Base-by-base conservation (phyloP, 2,797 vertebrate species). In the Masticophis lateralis region DNA sequence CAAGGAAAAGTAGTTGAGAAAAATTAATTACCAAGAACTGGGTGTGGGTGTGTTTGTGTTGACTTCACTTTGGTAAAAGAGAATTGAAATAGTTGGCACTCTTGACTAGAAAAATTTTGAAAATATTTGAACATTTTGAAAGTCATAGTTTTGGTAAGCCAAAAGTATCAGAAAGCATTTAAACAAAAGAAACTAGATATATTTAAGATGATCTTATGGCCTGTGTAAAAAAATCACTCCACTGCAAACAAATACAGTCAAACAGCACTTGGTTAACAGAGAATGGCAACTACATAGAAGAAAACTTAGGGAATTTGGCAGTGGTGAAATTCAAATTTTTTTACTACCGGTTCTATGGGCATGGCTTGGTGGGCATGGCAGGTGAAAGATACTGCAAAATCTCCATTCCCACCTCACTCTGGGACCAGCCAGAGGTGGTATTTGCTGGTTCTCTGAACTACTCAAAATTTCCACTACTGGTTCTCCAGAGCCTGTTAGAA, bases 21-120 rank as follows among this genome's bases (percentile, higher is more conserved):
- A 97, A 98, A 97, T 97, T 96, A 97, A 97, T 96, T 97, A 91
- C 96, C 95, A 89, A 55, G 96, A 96, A 97, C 96, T 90, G 94
- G 97, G 96, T 94, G 92, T 22, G 37, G 97, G 96, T 94, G 92
- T 22, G 37, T 95, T 95, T 97, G 96, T 96, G 95, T 95, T 93
- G 92, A 94, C 87, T 96, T 97, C 97, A 92, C 94, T 94, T 96
- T 37, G 60, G 97, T 97, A 94, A 95, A 93, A 22, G 37, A 94
- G 92, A 79, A 90, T 89, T 91, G 59, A 92, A 97, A 96, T 69
- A 63, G 95, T 92, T 96, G 95, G 92, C 95, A 94, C 89, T 96
- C 95, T 61, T 94, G 95, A 92, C 94, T 47, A 90, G 94, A 94
- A 95, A 93, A 92, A 93, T 95, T 95, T 94, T 91, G 63, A 96